These are phyloP conservation scores for Dynastes grantii DNA, from an alignment of 2,888 invertebrate genomes.

Conservation along the genomic window DNA sequence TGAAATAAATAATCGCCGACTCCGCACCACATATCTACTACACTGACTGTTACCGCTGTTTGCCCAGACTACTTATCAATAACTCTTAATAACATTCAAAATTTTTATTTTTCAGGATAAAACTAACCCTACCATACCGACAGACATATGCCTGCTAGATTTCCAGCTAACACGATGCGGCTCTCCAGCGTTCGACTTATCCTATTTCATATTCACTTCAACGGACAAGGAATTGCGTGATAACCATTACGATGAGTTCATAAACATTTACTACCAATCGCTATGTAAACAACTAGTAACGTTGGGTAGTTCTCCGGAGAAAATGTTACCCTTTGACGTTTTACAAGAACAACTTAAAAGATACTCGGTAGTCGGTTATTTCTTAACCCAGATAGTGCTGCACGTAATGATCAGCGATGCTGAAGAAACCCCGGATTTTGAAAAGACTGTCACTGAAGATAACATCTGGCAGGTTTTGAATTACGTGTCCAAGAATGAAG, in stretches of 20 bases:
- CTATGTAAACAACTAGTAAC: slow-evolving; percentile 56
- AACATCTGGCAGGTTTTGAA: not conserved
- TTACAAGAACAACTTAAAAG: slow-evolving; percentile 59
- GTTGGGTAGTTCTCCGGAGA: slow-evolving; percentile 59
- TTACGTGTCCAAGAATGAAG: slow-evolving; percentile 23
- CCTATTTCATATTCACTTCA: slow-evolving; percentile 49
- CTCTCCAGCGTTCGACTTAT: slow-evolving; percentile 47
- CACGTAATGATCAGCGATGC: slow-evolving; percentile 59
- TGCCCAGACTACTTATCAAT: too few species aligned
- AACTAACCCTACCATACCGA: not conserved
- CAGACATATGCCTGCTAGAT: slow-evolving; percentile 46
- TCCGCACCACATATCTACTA: too few species aligned
- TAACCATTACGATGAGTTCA: slow-evolving; percentile 40
- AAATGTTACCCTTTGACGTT: slow-evolving; percentile 60
- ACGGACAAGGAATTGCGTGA: slow-evolving; percentile 36
- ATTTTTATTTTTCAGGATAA: slow-evolving; percentile 7
- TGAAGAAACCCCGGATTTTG: slow-evolving; percentile 59
- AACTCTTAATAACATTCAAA: too few species aligned
- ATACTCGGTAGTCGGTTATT: slow-evolving; percentile 59
- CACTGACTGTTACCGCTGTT: too few species aligned
- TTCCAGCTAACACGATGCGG: slow-evolving; percentile 45
- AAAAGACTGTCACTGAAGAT: slow-evolving; percentile 29
- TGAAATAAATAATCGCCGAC: too few species aligned
- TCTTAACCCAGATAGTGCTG: slow-evolving; percentile 56
- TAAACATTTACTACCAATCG: slow-evolving; percentile 60